A percentile compares a stretch with the other conserved stretches of the same genome.
phyloP scores from a whole-genome alignment of 2,888 invertebrate species.

The Acanthacorydalis orientalis region DNA sequence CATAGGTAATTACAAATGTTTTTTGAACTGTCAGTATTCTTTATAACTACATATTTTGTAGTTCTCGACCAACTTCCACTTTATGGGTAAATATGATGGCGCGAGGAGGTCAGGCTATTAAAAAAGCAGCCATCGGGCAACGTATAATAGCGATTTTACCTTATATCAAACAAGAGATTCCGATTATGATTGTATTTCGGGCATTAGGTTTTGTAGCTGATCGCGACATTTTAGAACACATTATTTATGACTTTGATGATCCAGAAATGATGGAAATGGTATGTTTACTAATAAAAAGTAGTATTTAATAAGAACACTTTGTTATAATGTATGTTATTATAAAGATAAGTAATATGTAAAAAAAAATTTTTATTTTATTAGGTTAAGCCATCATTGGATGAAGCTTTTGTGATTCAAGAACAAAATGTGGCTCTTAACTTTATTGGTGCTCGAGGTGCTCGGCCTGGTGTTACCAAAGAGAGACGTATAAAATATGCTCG shows the following conservation, averaged over 20 bases:
- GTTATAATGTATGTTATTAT: not conserved
- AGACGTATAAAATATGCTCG: constrained; percentile 98
- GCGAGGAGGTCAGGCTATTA: constrained; percentile 94
- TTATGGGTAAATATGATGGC: constrained; percentile 99
- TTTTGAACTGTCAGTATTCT: not conserved
- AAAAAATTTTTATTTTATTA: constrained; percentile 10
- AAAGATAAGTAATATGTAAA: not conserved
- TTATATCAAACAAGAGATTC: constrained; percentile 98
- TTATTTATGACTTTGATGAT: constrained; percentile 99
- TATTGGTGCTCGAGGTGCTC: constrained; percentile 92
- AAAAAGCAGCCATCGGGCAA: constrained; percentile 97
- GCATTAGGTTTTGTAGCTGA: constrained; percentile 99
- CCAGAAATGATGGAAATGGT: constrained; percentile 99
- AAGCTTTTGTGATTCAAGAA: constrained; percentile 98
- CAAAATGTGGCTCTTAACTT: constrained; percentile 98
- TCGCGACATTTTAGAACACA: constrained; percentile 97
- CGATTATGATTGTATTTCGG: constrained; percentile 98
- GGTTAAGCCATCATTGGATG: constrained; percentile 94
- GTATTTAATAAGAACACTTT: not conserved
- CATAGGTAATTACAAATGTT: constrained; percentile 27
- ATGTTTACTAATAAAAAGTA: constrained; percentile 2
- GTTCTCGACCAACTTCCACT: constrained; percentile 91
- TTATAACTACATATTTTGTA: constrained; percentile 27
- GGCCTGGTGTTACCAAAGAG: constrained; percentile 96
- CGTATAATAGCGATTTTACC: constrained; percentile 95